Conservation (phyloP, 2,113 vertebrate species). For the Sus scrofa region T2T-Sscrofa CM000812.6:25890001-25890500, state of each 20-base stretch:
- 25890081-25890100: conserved; percentile 26
- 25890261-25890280: not conserved
- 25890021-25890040: not conserved
- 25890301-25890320: not conserved
- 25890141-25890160: not conserved
- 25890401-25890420: not conserved
- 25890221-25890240: fast-evolving
- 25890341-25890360: not conserved
- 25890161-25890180: not conserved
- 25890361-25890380: not conserved
- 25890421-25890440: not conserved
- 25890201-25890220: not conserved
- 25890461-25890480: not conserved
- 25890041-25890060: not conserved
- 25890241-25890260: not conserved
- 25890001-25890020: not conserved
- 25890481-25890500: not conserved
- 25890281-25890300: not conserved
- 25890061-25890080: conserved; percentile 37
- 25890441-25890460: not conserved
- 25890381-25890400: not conserved
- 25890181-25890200: not conserved
- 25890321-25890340: not conserved
- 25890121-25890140: not conserved
- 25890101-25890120: not conserved